A percentile compares a stretch with the other conserved stretches of the same genome.
These are phyloP conservation scores for Creontiades dilutus DNA, from an alignment of 2,888 invertebrate species.

Conservation along the genomic window DNA sequence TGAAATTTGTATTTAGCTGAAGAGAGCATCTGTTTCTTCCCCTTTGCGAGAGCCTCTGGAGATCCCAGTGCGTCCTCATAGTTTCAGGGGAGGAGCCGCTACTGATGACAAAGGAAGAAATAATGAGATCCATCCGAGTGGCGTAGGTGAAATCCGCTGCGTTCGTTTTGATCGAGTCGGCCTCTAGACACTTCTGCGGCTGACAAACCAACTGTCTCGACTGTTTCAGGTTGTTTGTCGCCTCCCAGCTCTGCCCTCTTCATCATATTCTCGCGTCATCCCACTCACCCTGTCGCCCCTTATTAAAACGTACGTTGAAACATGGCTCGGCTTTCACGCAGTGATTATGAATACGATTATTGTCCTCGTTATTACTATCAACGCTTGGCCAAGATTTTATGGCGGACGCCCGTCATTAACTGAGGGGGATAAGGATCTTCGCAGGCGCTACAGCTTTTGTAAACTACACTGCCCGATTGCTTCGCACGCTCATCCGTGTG, in stretches of 20 bases:
- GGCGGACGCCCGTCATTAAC: not conserved
- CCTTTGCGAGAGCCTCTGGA: too few relatives aligned
- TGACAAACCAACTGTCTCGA: not conserved
- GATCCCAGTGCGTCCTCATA: too few relatives aligned
- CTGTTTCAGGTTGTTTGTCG: not conserved
- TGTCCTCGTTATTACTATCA: not conserved
- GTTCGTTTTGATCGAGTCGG: too few relatives aligned
- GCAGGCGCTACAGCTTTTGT: not conserved
- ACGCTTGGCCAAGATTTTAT: not conserved
- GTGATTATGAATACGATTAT: constrained; percentile 23
- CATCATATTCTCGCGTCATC: constrained; percentile 9
- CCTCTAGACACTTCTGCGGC: too few relatives aligned
- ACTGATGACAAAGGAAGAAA: too few relatives aligned
- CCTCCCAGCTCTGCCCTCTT: not conserved
- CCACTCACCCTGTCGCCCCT: constrained; percentile 32
- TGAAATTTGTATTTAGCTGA: too few relatives aligned
- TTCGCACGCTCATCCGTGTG: too few relatives aligned
- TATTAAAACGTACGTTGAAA: constrained; percentile 1
- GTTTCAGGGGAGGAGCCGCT: too few relatives aligned
- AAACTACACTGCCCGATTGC: too few relatives aligned
- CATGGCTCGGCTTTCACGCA: not conserved
- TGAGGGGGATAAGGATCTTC: not conserved
- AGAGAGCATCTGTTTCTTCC: too few relatives aligned
- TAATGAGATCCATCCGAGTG: too few relatives aligned
- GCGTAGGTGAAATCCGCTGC: too few relatives aligned